A percentile compares a stretch with the other conserved stretches of the same genome.
Evolutionary conservation across 2,888 invertebrate genomes (phyloP).

Genomic region (Achlya flavicornis): DNA sequence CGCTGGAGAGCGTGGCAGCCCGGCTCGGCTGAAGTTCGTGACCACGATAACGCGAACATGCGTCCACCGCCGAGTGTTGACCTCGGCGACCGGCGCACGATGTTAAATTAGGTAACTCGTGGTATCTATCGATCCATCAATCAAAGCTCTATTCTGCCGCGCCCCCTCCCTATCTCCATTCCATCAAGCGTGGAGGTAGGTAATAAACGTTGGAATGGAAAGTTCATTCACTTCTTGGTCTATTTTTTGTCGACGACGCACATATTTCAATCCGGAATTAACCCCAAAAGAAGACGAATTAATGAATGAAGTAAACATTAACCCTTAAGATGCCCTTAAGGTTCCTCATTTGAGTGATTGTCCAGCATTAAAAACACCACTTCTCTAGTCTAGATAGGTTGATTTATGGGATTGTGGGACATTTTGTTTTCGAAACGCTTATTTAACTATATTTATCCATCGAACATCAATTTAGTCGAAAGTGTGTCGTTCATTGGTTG

Average conservation of each 20-base stretch:
- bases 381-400: too few relatives aligned
- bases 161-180: slow-evolving; percentile 39
- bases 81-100: slow-evolving; percentile 48
- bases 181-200: slow-evolving; percentile 49
- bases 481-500: too few relatives aligned
- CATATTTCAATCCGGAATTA: slow-evolving; percentile 13
- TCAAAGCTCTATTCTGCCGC: slow-evolving; percentile 44
- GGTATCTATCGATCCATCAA: slow-evolving; percentile 60
- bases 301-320: neutral
- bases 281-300: neutral
- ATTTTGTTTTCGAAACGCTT: too few relatives aligned
- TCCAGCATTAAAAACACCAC: too few relatives aligned
- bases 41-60: slow-evolving; percentile 39
- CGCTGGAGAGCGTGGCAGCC: slow-evolving; percentile 40
- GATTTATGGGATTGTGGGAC: too few relatives aligned
- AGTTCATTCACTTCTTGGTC: slow-evolving; percentile 72
- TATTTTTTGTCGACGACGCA: slow-evolving; percentile 54
- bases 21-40: slow-evolving; percentile 45
- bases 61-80: slow-evolving; percentile 49
- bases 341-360: too few relatives aligned
- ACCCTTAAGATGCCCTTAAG: too few relatives aligned
- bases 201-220: slow-evolving; percentile 55
- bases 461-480: too few relatives aligned
- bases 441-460: too few relatives aligned
- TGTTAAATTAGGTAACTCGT: slow-evolving; percentile 51